Evolutionary conservation across 2,888 invertebrate genomes (phyloP), one percentile per base, ranked within the genome.

Genomic region (Dorcus parallelipipedus): DNA sequence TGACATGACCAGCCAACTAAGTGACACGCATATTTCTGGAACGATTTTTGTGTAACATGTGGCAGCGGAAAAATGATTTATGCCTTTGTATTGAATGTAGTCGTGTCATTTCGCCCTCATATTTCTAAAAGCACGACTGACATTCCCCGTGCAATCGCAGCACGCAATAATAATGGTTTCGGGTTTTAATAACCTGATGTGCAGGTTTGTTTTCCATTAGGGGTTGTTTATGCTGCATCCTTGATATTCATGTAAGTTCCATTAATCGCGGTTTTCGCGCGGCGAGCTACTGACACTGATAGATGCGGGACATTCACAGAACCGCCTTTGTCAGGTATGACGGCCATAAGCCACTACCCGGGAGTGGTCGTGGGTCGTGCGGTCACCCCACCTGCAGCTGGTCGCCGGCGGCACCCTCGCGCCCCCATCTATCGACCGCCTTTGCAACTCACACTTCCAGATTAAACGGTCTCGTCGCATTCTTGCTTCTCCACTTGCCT

Each of bases 181-280:
- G 38, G 49, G 49, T 49, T 49, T 49, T 49, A 49, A 49, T 49
- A 49, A 49, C 49, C 49, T 33, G 33, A 38, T 45, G 45, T 45
- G 45, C 55, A 55, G 71, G 70, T 71, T 72, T 72, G 71, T 72
- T 71, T 72, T 73, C 69, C 71, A 73, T 72, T 73, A 70, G 69
- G 45, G 67, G 67, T 71, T 72, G 71, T 74, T 74, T 73, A 73
- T 73, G 66, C 68, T 67, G 67, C 71, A 67, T 68, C 69, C 71
- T 71, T 70, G 71, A 72, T 68, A 71, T 73, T 73, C 73, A 73
- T 70, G 71, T 73, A 72, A 73, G 72, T 74, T 73, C 73, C 73
- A 74, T 75, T 73, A 75, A 74, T 73, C 72, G 73, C 69, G 67
- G 70, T 67, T 68, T 66, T 67, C 69, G 71, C 70, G 68, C 71